phyloP scores from a whole-genome alignment of 2,888 invertebrate species.

The Tetragnatha montana region DNA sequence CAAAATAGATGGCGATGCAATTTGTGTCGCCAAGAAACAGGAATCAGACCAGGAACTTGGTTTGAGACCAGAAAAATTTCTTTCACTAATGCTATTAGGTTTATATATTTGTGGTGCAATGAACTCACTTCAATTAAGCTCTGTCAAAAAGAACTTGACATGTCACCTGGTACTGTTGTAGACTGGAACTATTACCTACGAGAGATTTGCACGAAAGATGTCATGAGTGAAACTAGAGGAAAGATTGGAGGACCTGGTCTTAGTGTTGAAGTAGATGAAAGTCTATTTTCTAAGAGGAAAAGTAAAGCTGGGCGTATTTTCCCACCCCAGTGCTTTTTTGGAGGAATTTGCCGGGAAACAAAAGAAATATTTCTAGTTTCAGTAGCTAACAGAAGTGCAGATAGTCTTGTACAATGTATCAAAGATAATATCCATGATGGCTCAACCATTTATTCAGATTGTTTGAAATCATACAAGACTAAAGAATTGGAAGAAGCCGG shows the following conservation, averaged over 20 bases:
- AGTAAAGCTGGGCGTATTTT: not conserved
- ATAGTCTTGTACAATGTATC: not conserved
- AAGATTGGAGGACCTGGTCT: not conserved
- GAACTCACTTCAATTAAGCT: not conserved
- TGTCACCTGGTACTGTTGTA: not conserved
- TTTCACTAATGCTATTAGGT: not conserved
- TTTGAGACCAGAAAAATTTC: no score
- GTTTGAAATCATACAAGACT: not conserved
- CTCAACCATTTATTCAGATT: not conserved
- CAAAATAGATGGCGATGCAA: no score
- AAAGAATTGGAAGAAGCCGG: not conserved
- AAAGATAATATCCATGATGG: not conserved
- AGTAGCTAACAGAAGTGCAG: not conserved
- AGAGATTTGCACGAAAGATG: not conserved
- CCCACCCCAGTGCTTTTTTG: not conserved
- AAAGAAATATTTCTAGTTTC: slow-evolving; percentile 46
- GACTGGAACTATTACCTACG: not conserved
- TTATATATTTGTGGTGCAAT: not conserved
- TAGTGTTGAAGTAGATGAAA: not conserved
- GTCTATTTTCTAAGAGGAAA: not conserved
- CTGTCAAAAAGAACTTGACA: not conserved
- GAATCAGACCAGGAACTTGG: no score
- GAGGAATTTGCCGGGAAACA: slow-evolving; percentile 1
- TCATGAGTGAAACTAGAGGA: not conserved
- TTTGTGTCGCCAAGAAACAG: no score